Evolutionary conservation across 2,888 invertebrate species (phyloP), one percentile per base, ranked within the genome.

Genomic region (Tinea semifulvella): DNA sequence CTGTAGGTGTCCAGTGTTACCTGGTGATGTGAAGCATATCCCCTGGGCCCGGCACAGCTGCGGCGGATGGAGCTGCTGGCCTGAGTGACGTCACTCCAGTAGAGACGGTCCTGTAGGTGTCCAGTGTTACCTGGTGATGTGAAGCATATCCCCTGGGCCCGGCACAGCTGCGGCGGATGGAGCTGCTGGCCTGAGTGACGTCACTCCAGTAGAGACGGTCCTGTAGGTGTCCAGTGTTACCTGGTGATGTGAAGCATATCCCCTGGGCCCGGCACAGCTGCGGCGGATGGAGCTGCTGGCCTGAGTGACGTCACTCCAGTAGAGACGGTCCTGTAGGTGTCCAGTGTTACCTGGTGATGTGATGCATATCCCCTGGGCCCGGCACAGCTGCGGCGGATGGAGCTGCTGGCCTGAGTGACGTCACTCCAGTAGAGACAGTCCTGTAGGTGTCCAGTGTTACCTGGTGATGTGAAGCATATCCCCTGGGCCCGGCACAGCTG

Each of bases 361-460:
- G 25, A 22, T 5, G 25, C 25, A 22, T 22, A 8, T 22, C 25
- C 13, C 49, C 55, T n/a, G n/a, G n/a, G 46, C 68, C 25, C 8
- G n/a, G n/a, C n/a, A 8, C 25, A 70, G 43, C 58, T 59, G 47
- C 73, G 63, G 49, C 65, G 63, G 47, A 95, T 90, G 56, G 88
- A 88, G 54, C 90, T 90, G 51, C 90, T 88, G 13, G 86, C 82
- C 19, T 88, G 85, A 7, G 91, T 92, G 7, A 94, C 93, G 74
- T 95, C 95, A 17, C 92, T 92, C 94, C 94, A 95, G 63, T 91
- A 93, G 57, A 88, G 83, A n/a, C n/a, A n/a, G n/a, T n/a, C n/a
- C n/a, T n/a, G n/a, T n/a, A n/a, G n/a, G n/a, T n/a, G n/a, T n/a
- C n/a, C n/a, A n/a, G n/a, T n/a, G n/a, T 26, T 85, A 84, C 26